Conservation (phyloP, 1,140 invertebrate genomes). For the Akabosia matsudoensis region DNA sequence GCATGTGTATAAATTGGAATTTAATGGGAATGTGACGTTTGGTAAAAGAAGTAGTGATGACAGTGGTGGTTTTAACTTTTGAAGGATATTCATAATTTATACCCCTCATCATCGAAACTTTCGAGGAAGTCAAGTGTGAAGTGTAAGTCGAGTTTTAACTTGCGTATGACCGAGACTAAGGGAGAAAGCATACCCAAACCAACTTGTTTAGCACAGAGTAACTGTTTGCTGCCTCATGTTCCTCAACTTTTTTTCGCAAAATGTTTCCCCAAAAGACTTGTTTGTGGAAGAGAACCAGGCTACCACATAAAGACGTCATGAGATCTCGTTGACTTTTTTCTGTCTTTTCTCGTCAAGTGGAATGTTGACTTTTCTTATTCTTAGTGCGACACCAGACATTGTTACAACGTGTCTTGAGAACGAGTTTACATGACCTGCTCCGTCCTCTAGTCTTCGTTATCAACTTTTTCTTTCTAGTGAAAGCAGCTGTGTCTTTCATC, state of each 20-base stretch:
- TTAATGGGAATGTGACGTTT: neutral
- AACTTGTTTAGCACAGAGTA: no score
- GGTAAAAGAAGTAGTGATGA: no score
- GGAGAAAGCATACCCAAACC: no score
- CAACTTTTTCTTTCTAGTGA: neutral
- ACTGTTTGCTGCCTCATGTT: neutral
- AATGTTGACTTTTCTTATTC: conserved; percentile 6
- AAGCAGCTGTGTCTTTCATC: neutral
- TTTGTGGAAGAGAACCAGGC: neutral
- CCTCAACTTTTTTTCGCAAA: neutral
- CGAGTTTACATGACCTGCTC: no score
- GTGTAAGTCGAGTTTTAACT: no score
- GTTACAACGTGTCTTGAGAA: no score
- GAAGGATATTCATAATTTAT: neutral
- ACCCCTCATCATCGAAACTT: neutral
- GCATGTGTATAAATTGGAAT: neutral
- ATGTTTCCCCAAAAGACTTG: neutral
- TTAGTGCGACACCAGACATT: no score
- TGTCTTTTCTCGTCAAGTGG: conserved; percentile 10
- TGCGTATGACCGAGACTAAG: no score
- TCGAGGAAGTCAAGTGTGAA: no score
- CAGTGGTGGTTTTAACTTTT: neutral
- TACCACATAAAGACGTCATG: neutral
- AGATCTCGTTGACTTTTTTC: conserved; percentile 14
- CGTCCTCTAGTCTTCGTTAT: no score